Conservation (phyloP, 2,888 invertebrate species). For the Meghimatium bilineatum region DNA sequence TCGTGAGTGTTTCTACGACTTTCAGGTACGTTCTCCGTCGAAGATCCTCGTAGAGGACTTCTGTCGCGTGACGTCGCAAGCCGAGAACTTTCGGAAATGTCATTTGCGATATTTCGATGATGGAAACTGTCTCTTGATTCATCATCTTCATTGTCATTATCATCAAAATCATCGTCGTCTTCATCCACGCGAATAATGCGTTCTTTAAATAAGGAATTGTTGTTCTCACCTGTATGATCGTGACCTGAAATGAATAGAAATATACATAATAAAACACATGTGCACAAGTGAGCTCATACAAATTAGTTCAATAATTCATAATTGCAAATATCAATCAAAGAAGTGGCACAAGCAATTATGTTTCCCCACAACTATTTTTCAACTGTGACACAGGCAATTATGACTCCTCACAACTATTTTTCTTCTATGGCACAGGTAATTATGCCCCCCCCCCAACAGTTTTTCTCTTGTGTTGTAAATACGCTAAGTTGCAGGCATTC, state of each 20-base stretch:
- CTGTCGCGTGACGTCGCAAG: conserved; percentile 11
- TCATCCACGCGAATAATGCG: conserved; percentile 41
- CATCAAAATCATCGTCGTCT: conserved; percentile 26
- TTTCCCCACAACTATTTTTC: no score
- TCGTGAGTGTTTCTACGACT: conserved; percentile 2
- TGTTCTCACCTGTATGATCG: conserved; percentile 11
- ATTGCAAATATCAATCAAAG: no score
- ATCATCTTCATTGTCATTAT: conserved; percentile 26
- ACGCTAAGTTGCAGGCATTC: no score
- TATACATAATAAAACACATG: no score
- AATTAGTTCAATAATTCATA: no score
- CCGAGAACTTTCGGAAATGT: background rate
- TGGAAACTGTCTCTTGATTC: conserved; percentile 41
- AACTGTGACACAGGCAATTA: no score
- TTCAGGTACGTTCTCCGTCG: background rate
- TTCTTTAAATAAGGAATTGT: conserved; percentile 30
- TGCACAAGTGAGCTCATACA: no score
- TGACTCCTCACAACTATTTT: no score
- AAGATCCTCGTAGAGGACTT: conserved; percentile 22
- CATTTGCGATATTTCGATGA: background rate
- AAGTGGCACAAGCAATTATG: no score
- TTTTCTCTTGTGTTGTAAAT: no score
- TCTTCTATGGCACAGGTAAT: no score
- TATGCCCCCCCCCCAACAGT: no score
- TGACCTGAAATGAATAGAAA: conserved; percentile 14